phyloP scores from a whole-genome alignment of 1,140 invertebrate species.

The Zelostemma sp. region DNA sequence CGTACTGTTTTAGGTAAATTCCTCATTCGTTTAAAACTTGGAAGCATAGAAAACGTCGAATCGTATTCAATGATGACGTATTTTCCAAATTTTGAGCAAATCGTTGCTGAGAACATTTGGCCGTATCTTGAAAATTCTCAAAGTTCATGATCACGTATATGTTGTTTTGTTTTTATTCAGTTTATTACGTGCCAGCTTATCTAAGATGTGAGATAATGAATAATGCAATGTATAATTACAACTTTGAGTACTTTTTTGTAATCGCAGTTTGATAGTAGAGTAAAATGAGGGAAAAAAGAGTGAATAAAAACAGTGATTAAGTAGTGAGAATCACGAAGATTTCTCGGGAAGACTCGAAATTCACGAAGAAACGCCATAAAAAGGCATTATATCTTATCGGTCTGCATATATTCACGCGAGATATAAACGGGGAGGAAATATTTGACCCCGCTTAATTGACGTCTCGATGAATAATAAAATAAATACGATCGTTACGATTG shows the following conservation, averaged over 20 bases:
- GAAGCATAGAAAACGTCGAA: neutral
- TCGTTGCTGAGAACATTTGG: too few relatives aligned
- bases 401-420: too few relatives aligned
- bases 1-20: conserved; percentile 75
- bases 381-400: too few relatives aligned
- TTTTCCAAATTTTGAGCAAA: too few relatives aligned
- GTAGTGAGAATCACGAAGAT: too few relatives aligned
- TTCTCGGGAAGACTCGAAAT: too few relatives aligned
- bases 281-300: neutral
- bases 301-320: neutral
- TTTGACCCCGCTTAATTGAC: conserved; percentile 64
- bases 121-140: too few relatives aligned
- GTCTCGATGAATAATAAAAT: conserved; percentile 62
- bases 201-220: too few relatives aligned
- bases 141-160: neutral
- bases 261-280: neutral
- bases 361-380: too few relatives aligned
- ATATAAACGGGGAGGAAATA: conserved; percentile 50
- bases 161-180: too few relatives aligned
- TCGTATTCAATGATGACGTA: too few relatives aligned
- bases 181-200: too few relatives aligned
- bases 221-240: conserved; percentile 18
- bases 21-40: neutral
- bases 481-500: conserved; percentile 36
- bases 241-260: conserved; percentile 12